Evolutionary conservation across 2,797 vertebrate species (phyloP).

Genomic region (Micropoecilia bifurca): DNA sequence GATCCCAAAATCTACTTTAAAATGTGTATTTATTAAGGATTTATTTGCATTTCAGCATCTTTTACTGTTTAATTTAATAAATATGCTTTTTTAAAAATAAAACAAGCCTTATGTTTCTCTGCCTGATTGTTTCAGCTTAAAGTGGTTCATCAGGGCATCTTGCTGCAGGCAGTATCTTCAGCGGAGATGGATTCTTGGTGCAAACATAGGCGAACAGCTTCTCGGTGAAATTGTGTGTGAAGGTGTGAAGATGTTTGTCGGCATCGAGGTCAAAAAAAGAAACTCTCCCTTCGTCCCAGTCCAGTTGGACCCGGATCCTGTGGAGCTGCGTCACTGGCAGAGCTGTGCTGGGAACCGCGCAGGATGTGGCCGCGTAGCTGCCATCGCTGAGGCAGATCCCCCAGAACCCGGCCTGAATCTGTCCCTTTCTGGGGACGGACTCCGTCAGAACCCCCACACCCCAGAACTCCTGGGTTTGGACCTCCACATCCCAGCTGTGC

Average conservation of each 20-base stretch:
- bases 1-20: neutral
- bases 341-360: neutral
- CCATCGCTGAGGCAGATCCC: neutral
- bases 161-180: conserved; percentile 26
- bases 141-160: neutral
- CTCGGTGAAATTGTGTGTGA: conserved; percentile 20
- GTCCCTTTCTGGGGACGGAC: neutral
- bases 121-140: neutral
- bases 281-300: conserved; percentile 17
- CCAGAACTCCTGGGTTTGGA: conserved; percentile 36
- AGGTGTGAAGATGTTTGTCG: conserved; percentile 33
- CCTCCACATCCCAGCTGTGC: conserved; percentile 51
- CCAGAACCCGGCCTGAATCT: neutral
- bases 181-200: neutral
- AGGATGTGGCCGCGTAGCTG: neutral
- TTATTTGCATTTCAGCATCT: neutral
- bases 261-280: conserved; percentile 18
- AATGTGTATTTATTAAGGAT: no score
- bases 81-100: neutral
- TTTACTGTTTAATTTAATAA: neutral
- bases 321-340: conserved; percentile 14
- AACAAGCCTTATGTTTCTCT: neutral
- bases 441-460: conserved; percentile 20
- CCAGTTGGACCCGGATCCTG: conserved; percentile 30
- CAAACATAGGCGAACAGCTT: conserved; percentile 20